Base-by-base conservation (phyloP, 2,888 invertebrate genomes). In the Cephus nigrinus region DNA sequence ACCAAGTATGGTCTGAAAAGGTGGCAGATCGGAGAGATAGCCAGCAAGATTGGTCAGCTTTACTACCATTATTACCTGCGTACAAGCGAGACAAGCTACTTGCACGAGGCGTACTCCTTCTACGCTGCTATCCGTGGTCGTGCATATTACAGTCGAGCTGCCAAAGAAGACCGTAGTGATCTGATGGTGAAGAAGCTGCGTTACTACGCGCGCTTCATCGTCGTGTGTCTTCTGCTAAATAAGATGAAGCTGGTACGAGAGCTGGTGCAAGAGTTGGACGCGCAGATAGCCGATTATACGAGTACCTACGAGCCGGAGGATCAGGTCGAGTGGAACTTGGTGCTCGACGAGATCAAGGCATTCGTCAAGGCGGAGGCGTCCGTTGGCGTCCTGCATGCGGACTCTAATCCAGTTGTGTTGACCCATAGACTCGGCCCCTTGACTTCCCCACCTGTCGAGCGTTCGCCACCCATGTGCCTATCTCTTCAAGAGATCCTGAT, bases 11-110 rank as follows among this genome's bases (percentile, higher is more conserved):
- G 98, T 55, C 93, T 99, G 87, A 98, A 99, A 90, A 93, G 99
- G 86, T 99, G 99, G 98, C 99, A 99, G 92, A 98, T 99, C 86
- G 99, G 99, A 76, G 99, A 99, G 93, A 98, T 99, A 84, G 99
- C 98, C 75, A 98, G 98, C 76, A 99, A 99, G 93, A 99, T 99
- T 90, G 99, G 99, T 84, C 99, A 99, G 92, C 95, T 99, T 40
- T 99, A 99, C 92, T 99, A 99, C 92, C 98, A 98, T 93, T 99
- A 98, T 93, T 99, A 99, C 92, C 93, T 99, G 88, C 94, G 98
- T 89, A 99, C 99, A 82, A 98, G 98, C 92, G 98, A 99, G 93
- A 98, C 98, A 68, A 97, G 97, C 92, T 99, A 98, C 92, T 93
- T 99, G 87, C 97, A 97, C 92, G 99, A 99, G 93, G 98, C 99